phyloP scores from a whole-genome alignment of 2,888 invertebrate genomes.

The Penaeus monodon region DNA sequence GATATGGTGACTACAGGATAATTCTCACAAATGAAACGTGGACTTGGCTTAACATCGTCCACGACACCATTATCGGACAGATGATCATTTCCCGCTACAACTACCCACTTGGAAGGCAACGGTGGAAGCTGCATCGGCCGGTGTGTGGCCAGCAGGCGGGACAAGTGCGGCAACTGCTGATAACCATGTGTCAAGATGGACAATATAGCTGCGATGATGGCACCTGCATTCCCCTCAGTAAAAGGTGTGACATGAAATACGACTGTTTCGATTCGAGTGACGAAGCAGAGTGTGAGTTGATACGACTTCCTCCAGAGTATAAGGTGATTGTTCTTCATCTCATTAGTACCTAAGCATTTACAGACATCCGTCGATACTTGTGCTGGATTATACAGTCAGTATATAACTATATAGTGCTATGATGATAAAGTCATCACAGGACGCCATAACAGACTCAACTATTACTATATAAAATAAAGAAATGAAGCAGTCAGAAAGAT shows the following conservation, averaged over 20 bases:
- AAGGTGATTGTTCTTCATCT: constrained; percentile 10
- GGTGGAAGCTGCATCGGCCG: constrained; percentile 29
- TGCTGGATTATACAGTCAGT: no score
- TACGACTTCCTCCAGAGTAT: constrained; percentile 36
- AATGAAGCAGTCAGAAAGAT: background rate
- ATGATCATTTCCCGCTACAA: no score
- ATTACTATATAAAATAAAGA: no score
- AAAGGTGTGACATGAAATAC: constrained; percentile 24
- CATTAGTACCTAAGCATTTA: background rate
- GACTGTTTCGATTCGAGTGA: constrained; percentile 41
- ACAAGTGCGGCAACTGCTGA: background rate
- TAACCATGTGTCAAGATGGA: constrained; percentile 13
- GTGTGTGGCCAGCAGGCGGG: constrained; percentile 24
- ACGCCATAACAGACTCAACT: no score
- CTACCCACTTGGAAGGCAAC: no score
- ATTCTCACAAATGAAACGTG: no score
- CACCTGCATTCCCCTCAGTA: constrained; percentile 14
- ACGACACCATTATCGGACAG: no score
- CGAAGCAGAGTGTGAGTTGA: constrained; percentile 25
- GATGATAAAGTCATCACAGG: background rate
- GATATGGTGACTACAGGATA: no score
- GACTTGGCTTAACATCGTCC: no score
- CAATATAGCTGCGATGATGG: constrained; percentile 41
- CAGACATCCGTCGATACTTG: background rate
- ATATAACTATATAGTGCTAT: background rate